These are phyloP conservation scores for Drosophila bocki DNA, from an alignment of 1,140 invertebrate species.

Conservation along the genomic window DNA sequence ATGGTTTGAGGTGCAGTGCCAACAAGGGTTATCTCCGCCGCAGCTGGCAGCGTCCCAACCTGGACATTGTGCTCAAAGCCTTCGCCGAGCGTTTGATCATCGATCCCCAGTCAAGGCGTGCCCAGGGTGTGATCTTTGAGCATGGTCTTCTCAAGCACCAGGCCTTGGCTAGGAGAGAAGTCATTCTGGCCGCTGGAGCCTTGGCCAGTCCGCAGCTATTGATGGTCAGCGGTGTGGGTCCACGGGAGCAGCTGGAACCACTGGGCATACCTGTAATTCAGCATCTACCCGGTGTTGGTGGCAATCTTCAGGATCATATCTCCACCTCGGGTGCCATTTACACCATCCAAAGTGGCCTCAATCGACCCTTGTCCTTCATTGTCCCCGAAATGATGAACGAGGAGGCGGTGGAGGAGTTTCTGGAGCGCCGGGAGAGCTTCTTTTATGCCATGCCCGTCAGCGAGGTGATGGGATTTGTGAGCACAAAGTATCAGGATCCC, in stretches of 20 bases:
- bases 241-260: conserved; percentile 86
- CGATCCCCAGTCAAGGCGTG: conserved; percentile 86
- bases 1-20: conserved; percentile 93
- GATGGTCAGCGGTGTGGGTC: conserved; percentile 93
- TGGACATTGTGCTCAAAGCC: conserved; percentile 89
- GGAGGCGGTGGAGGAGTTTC: conserved; percentile 87
- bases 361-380: conserved; percentile 87
- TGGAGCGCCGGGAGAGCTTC: conserved; percentile 86
- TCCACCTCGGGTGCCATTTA: conserved; percentile 88
- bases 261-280: conserved; percentile 86
- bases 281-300: conserved; percentile 90
- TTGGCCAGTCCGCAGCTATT: conserved; percentile 91
- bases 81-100: conserved; percentile 89
- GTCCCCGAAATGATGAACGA: conserved; percentile 87
- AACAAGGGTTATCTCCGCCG: conserved; percentile 93
- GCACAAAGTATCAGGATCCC: conserved; percentile 89
- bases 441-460: conserved; percentile 89
- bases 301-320: conserved; percentile 92
- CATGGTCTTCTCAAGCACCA: conserved; percentile 85
- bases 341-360: conserved; percentile 85
- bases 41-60: conserved; percentile 89
- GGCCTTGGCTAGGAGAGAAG: conserved; percentile 88
- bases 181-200: conserved; percentile 90
- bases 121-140: conserved; percentile 88
- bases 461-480: conserved; percentile 92